phyloP scores from a whole-genome alignment of 1,140 invertebrate species.

The Drosophila ohnishii region DNA sequence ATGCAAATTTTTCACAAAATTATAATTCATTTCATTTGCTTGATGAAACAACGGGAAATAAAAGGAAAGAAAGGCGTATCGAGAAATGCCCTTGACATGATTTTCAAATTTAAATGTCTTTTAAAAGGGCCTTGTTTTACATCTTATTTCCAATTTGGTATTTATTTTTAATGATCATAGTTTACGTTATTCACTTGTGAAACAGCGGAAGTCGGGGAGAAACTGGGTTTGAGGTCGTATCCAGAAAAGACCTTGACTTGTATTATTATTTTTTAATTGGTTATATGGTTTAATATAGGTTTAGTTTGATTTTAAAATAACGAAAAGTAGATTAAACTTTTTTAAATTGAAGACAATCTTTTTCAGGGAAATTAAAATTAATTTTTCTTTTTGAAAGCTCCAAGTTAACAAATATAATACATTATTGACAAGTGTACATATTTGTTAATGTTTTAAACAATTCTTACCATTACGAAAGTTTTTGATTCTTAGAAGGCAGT shows the following conservation, averaged over 20 bases:
- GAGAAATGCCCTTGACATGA: slow-evolving; percentile 13
- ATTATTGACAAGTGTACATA: neutral
- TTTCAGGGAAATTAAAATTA: neutral
- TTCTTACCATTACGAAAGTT: no score
- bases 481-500: neutral
- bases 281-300: neutral
- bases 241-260: neutral
- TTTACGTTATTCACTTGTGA: neutral
- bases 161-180: slow-evolving; percentile 11
- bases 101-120: neutral
- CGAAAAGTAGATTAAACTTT: neutral
- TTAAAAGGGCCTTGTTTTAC: neutral
- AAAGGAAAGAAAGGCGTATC: slow-evolving; percentile 11
- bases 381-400: neutral
- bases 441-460: neutral
- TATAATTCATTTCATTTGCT: slow-evolving; percentile 54
- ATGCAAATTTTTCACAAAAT: slow-evolving; percentile 68
- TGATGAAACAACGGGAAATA: slow-evolving; percentile 25
- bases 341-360: neutral
- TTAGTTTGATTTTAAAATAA: neutral
- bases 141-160: neutral
- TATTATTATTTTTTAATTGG: neutral
- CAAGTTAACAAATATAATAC: neutral
- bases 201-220: neutral
- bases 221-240: neutral